Percentiles rank a stretch among this genome's conserved stretches.
phyloP scores from a whole-genome alignment of 2,113 vertebrate species.

The Vulpes lagopus region DNA sequence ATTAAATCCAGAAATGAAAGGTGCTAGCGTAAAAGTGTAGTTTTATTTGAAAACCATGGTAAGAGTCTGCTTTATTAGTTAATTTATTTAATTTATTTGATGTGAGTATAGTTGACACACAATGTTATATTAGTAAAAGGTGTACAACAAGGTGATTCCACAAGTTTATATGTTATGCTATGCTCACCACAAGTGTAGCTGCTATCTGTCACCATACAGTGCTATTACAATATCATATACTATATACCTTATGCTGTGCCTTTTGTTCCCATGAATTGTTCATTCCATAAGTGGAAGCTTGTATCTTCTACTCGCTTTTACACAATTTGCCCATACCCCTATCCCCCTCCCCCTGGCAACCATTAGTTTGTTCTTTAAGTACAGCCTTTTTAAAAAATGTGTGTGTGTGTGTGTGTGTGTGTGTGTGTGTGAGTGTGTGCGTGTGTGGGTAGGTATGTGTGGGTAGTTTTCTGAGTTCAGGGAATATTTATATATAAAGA shows the following conservation, averaged over 20 bases:
- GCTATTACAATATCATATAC: not conserved
- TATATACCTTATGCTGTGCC: not conserved
- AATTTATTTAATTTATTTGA: not conserved
- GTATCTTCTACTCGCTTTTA: not conserved
- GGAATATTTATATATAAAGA: slow-evolving; percentile 56
- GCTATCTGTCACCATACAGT: not conserved
- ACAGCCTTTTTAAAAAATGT: slow-evolving; percentile 27
- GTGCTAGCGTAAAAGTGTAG: not conserved
- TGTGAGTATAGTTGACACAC: not conserved
- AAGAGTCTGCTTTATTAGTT: not conserved
- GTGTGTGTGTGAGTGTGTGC: not conserved
- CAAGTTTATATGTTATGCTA: not conserved
- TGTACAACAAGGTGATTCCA: not conserved
- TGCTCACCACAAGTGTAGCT: not conserved
- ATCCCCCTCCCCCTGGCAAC: not conserved
- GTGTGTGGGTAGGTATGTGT: not conserved
- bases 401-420: not conserved
- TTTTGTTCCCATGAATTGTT: not conserved
- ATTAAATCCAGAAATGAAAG: slow-evolving; percentile 62
- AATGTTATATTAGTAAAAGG: not conserved
- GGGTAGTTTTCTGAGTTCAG: slow-evolving; percentile 38
- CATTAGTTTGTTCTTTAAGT: not conserved
- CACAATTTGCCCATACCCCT: not conserved
- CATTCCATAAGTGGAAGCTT: not conserved
- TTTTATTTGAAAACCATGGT: slow-evolving; percentile 52